Percentiles rank a stretch among this genome's conserved stretches.
Conservation (phyloP, 1,140 invertebrate species). For the Ceratina calcarata region DNA sequence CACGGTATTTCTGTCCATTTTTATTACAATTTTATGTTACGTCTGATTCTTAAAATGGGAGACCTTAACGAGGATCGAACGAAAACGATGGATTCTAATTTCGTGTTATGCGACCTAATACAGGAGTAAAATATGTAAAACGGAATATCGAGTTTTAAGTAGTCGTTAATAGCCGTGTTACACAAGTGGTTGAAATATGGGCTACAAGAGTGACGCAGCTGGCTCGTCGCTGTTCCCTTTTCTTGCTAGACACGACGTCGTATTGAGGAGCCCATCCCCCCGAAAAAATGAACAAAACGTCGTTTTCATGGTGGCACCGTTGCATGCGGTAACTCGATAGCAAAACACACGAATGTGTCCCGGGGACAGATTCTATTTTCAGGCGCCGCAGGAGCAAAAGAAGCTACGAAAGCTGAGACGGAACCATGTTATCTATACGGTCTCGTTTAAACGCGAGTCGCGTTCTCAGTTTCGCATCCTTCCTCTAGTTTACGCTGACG, state of each 20-base stretch:
- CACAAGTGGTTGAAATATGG: neutral
- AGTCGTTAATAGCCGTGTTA: too few species aligned
- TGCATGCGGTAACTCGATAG: slow-evolving; percentile 14
- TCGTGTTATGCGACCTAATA: too few species aligned
- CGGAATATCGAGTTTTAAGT: too few species aligned
- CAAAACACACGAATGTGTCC: neutral
- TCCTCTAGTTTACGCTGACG: too few species aligned
- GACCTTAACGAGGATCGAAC: too few species aligned
- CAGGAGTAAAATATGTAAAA: too few species aligned
- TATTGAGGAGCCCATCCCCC: neutral
- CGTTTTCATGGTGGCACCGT: neutral
- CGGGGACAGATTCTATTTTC: slow-evolving; percentile 23
- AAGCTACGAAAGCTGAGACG: neutral
- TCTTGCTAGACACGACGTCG: neutral
- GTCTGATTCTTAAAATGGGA: too few species aligned
- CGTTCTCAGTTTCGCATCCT: neutral
- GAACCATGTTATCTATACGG: neutral
- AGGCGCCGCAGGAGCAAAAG: neutral
- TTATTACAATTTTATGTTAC: too few species aligned
- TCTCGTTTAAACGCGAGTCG: neutral
- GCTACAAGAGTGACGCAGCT: neutral
- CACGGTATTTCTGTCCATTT: neutral
- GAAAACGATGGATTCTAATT: too few species aligned
- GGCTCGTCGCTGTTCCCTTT: neutral
- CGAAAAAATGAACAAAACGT: neutral